Evolutionary conservation across 1,140 invertebrate species (phyloP).

Genomic region (Drosophila cardini): DNA sequence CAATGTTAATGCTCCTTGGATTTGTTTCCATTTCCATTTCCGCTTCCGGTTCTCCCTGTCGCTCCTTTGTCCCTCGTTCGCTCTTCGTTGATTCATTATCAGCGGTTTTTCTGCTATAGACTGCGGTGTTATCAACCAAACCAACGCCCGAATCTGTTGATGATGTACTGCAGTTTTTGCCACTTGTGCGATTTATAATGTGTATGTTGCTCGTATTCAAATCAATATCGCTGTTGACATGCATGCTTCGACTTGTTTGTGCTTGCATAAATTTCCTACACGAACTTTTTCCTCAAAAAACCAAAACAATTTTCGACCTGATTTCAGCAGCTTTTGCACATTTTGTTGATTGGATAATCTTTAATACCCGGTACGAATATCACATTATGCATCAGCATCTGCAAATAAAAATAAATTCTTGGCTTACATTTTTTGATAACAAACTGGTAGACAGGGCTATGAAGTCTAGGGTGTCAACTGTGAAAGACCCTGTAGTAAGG

Average conservation of each 20-base stretch:
- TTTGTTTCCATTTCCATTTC: constrained; percentile 19
- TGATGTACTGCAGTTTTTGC: constrained; percentile 76
- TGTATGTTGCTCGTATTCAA: constrained; percentile 56
- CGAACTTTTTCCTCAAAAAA: background rate
- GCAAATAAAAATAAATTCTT: constrained; percentile 42
- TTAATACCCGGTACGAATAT: constrained; percentile 29
- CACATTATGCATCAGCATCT: constrained; percentile 55
- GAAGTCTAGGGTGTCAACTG: too few relatives aligned
- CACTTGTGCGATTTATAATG: constrained; percentile 48
- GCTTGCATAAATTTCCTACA: background rate
- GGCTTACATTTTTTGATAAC: too few relatives aligned
- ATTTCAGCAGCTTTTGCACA: constrained; percentile 17
- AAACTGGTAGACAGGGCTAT: too few relatives aligned
- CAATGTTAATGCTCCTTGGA: constrained; percentile 64
- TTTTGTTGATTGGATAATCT: constrained; percentile 17
- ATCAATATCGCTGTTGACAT: constrained; percentile 67
- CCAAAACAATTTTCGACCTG: background rate
- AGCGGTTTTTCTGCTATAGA: constrained; percentile 41
- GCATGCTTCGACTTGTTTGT: constrained; percentile 43
- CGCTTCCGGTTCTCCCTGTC: constrained; percentile 18
- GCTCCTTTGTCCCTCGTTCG: constrained; percentile 6
- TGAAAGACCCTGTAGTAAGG: too few relatives aligned
- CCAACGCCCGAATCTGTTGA: constrained; percentile 81
- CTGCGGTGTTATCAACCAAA: constrained; percentile 65
- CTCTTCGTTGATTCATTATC: constrained; percentile 11